Percentiles rank a stretch among this genome's conserved stretches.
Evolutionary conservation across 2,888 invertebrate genomes (phyloP).

Genomic region (Mellilla xanthometata): DNA sequence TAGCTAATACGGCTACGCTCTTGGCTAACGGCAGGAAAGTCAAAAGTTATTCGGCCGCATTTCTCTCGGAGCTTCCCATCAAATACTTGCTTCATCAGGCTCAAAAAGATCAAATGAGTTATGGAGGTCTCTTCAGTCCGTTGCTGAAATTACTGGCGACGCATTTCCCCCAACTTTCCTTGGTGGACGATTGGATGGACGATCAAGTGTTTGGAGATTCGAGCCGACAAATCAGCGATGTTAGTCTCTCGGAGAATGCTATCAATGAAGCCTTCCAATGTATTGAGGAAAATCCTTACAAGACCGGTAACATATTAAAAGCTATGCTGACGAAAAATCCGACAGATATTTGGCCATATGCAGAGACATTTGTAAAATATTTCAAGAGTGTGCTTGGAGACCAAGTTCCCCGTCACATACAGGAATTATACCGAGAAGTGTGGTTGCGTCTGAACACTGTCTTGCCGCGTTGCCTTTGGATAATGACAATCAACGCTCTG

Average conservation of each 20-base stretch:
- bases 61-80: constrained; percentile 95
- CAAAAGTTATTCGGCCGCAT: constrained; percentile 92
- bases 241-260: constrained; percentile 74
- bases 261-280: constrained; percentile 87
- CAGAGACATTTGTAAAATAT: constrained; percentile 90
- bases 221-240: constrained; percentile 60
- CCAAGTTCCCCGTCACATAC: constrained; percentile 91
- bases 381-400: constrained; percentile 89
- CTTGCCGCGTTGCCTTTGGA: constrained; percentile 94
- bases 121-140: constrained; percentile 95
- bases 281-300: constrained; percentile 88
- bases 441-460: constrained; percentile 96
- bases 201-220: constrained; percentile 83
- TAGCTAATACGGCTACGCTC: constrained; percentile 87
- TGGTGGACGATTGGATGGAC: constrained; percentile 98
- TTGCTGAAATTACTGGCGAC: constrained; percentile 93
- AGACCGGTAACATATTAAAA: constrained; percentile 89
- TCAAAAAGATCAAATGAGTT: constrained; percentile 95
- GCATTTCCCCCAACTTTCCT: constrained; percentile 96
- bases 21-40: constrained; percentile 87
- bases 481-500: constrained; percentile 93
- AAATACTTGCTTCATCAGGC: constrained; percentile 96
- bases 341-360: constrained; percentile 93
- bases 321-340: constrained; percentile 90
- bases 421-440: constrained; percentile 93